A percentile compares a stretch with the other conserved stretches of the same genome.
Evolutionary conservation across 2,797 vertebrate species (phyloP).

Genomic region (Cirrhinus molitorella): DNA sequence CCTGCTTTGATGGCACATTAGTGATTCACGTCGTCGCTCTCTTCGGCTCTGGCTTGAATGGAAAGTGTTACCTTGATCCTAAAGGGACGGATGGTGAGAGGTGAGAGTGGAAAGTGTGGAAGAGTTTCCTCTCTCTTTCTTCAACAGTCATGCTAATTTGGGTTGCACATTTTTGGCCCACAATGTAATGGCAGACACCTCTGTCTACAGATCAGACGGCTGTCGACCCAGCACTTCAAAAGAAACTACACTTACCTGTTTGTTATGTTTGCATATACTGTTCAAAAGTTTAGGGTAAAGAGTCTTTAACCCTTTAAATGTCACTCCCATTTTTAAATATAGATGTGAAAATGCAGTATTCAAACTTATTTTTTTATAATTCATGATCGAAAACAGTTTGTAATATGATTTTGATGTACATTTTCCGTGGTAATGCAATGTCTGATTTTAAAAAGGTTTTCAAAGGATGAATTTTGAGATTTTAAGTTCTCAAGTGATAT

Average conservation of each 20-base stretch:
- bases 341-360: too few relatives aligned
- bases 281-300: not conserved
- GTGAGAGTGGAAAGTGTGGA: slow-evolving; percentile 58
- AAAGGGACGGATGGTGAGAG: slow-evolving; percentile 27
- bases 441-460: too few relatives aligned
- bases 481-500: too few relatives aligned
- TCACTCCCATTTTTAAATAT: too few relatives aligned
- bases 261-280: not conserved
- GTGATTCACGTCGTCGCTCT: slow-evolving; percentile 52
- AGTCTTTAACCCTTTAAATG: too few relatives aligned
- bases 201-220: slow-evolving; percentile 19
- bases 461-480: too few relatives aligned
- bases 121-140: slow-evolving; percentile 35
- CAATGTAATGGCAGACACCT: slow-evolving; percentile 51
- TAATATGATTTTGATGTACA: too few relatives aligned
- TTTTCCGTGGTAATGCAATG: too few relatives aligned
- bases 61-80: slow-evolving; percentile 63
- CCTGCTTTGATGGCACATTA: slow-evolving; percentile 62
- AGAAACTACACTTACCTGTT: slow-evolving; percentile 19
- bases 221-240: slow-evolving; percentile 40
- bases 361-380: too few relatives aligned
- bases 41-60: slow-evolving; percentile 54
- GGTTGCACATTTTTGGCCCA: slow-evolving; percentile 40
- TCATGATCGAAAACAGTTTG: too few relatives aligned
- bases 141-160: slow-evolving; percentile 64